Evolutionary conservation across 2,888 invertebrate genomes (phyloP), one percentile per base, ranked within the genome.

Genomic region (Patella ulyssiponensis): DNA sequence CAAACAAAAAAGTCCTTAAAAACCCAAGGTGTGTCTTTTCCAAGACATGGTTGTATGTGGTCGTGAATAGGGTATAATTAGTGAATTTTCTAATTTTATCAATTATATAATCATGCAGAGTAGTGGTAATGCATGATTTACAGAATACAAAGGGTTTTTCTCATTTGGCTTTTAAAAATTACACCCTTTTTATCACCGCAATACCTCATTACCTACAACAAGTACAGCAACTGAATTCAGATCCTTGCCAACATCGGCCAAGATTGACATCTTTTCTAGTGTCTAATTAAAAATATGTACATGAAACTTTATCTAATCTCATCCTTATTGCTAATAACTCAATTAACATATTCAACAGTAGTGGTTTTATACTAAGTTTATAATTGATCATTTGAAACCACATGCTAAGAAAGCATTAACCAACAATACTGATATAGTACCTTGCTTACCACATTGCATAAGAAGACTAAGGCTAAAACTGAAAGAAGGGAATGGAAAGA

Each of bases 391-490:
- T 20, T 64, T 15, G 23, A 64, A 64, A 23, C 64, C 20, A 23
- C 20, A 64, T 23, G 20, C 64, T 64, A 20, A 23, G 23, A 14
- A 64, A 64, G 64, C 64, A 20, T 23, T 23, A 64, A 23, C 20
- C 20, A n/a, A 64, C 14, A 23, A 11, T n/a, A 23, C 23, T 64
- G 20, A 23, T 64, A 23, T 64, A 64, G 64, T 20, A 23, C 64
- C 64, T 64, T 64, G 64, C 64, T 64, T 64, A 64, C 64, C 64
- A 64, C 23, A 64, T 64, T 64, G 64, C 64, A 64, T 64, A 64
- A 64, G 64, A 64, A 64, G 64, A 64, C 64, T 64, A 64, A 64
- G 64, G 64, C 64, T 64, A 64, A 64, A 64, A 64, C 64, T 64
- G 64, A 64, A 64, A 64, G 23, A 23, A 20, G 23, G 64, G 64